A percentile compares a stretch with the other conserved stretches of the same genome.
Conservation (phyloP, 2,797 vertebrate species). For the Monodelphis domestica region DNA sequence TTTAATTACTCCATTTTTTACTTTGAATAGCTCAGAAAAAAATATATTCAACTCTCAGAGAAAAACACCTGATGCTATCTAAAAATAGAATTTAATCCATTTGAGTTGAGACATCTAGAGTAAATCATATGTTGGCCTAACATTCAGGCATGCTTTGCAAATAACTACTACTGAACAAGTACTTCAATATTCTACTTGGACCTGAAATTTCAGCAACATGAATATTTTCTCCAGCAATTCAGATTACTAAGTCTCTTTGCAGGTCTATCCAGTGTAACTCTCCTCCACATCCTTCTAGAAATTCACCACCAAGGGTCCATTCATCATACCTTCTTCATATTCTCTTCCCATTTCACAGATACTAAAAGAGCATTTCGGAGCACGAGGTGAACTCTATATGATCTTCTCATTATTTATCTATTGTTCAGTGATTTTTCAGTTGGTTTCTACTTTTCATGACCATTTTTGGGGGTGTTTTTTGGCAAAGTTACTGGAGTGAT, state of each 20-base stretch:
- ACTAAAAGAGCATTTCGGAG: background rate
- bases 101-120: background rate
- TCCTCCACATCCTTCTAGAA: background rate
- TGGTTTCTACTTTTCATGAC: no score
- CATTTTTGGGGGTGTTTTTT: no score
- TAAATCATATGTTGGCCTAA: background rate
- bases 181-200: background rate
- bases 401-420: no score
- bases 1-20: slow-evolving; percentile 53
- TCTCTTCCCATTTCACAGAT: background rate
- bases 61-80: background rate
- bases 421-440: no score
- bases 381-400: background rate
- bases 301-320: background rate
- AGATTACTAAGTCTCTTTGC: background rate
- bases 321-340: background rate
- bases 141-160: background rate
- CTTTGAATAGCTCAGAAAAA: slow-evolving; percentile 5
- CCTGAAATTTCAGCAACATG: background rate
- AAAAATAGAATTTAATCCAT: background rate
- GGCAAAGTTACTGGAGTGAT: no score
- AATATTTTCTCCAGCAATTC: background rate
- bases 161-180: background rate
- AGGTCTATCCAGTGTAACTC: background rate
- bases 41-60: background rate